A percentile compares a stretch with the other conserved stretches of the same genome.
Evolutionary conservation across 2,888 invertebrate species (phyloP).

Genomic region (Anticlea derivata): DNA sequence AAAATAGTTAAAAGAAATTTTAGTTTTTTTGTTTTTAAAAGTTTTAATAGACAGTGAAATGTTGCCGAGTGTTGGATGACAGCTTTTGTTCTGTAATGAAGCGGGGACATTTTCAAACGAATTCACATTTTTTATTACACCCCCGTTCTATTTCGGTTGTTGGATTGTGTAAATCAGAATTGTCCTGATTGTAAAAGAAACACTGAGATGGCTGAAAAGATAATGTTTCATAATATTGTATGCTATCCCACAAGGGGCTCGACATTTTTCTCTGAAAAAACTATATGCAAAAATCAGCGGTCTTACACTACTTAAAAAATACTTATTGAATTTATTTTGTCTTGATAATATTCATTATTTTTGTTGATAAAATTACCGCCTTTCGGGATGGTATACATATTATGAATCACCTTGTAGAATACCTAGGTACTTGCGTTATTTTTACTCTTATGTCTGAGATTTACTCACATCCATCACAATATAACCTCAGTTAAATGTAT

Average conservation of each 20-base stretch:
- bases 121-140: conserved; percentile 71
- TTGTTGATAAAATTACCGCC: too few relatives aligned
- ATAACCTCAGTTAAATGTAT: conserved; percentile 24
- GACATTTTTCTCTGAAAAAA: too few relatives aligned
- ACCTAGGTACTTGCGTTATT: neutral
- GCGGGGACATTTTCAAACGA: conserved; percentile 74
- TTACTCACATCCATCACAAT: conserved; percentile 16
- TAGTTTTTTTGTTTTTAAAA: conserved; percentile 49
- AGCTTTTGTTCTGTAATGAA: conserved; percentile 83
- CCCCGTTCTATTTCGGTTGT: conserved; percentile 68
- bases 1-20: conserved; percentile 82
- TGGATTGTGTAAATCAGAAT: conserved; percentile 23
- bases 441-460: too few relatives aligned
- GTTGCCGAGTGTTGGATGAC: conserved; percentile 81
- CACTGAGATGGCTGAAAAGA: neutral
- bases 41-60: conserved; percentile 83
- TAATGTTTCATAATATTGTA: too few relatives aligned
- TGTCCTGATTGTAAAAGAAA: conserved; percentile 10
- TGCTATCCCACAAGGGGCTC: too few relatives aligned
- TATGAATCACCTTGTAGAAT: too few relatives aligned
- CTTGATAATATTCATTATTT: too few relatives aligned
- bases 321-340: too few relatives aligned
- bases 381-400: too few relatives aligned
- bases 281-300: too few relatives aligned
- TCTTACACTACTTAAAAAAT: too few relatives aligned